Conservation (phyloP, 2,888 invertebrate species). For the Plusia festucae region DNA sequence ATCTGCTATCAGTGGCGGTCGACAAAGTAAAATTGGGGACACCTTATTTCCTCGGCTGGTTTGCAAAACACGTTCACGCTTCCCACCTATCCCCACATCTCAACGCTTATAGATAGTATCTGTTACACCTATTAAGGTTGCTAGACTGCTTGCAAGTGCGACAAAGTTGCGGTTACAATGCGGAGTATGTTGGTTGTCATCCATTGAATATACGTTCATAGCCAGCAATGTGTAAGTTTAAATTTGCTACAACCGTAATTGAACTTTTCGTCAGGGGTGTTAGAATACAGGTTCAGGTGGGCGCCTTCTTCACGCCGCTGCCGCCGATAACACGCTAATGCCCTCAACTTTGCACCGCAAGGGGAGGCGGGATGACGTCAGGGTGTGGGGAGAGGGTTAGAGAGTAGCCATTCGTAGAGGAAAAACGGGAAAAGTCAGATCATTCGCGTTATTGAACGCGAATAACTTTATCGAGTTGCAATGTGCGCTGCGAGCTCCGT, state of each 20-base stretch:
- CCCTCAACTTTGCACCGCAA: constrained; percentile 89
- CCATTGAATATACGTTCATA: constrained; percentile 15
- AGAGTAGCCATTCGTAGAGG: constrained; percentile 75
- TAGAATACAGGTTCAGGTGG: constrained; percentile 83
- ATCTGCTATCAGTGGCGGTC: constrained; percentile 84
- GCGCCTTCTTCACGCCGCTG: constrained; percentile 86
- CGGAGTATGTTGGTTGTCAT: constrained; percentile 46
- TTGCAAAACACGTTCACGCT: constrained; percentile 89
- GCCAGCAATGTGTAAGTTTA: constrained; percentile 62
- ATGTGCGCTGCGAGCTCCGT: constrained; percentile 67
- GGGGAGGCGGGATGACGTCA: constrained; percentile 68
- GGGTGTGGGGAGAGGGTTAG: constrained; percentile 57
- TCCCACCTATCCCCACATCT: constrained; percentile 88
- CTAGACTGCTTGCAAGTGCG: constrained; percentile 34
- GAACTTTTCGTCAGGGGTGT: constrained; percentile 61
- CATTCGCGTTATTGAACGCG: constrained; percentile 87
- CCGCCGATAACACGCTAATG: constrained; percentile 89
- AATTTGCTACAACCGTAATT: constrained; percentile 55
- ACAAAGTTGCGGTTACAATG: constrained; percentile 64
- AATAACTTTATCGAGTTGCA: constrained; percentile 86
- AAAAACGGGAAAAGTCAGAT: constrained; percentile 88
- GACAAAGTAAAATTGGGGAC: constrained; percentile 87
- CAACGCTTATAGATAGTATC: constrained; percentile 89
- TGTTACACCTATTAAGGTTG: constrained; percentile 81
- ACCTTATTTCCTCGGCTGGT: constrained; percentile 87